These are phyloP conservation scores for Rhabdornis inornatus DNA, from an alignment of 2,113 vertebrate genomes.

Conservation along the genomic window DNA sequence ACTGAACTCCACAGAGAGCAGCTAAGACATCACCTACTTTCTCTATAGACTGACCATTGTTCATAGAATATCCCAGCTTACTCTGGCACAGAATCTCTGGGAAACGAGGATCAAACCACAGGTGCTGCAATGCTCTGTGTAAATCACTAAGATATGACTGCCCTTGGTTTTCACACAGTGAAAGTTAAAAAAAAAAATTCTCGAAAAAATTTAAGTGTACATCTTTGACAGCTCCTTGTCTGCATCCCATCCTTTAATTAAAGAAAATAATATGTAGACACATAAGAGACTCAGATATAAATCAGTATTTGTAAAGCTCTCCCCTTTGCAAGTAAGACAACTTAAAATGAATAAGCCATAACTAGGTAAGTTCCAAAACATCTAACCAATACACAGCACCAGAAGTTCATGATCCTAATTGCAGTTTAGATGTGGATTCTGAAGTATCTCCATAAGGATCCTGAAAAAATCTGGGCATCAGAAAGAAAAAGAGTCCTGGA, in stretches of 20 bases:
- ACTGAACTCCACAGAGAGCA: not conserved
- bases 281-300: not conserved
- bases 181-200: not conserved
- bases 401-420: accelerated
- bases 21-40: not conserved
- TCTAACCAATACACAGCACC: not conserved
- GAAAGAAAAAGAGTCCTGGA: not conserved
- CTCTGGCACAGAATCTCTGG: not conserved
- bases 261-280: not conserved
- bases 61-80: not conserved
- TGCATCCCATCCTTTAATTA: not conserved
- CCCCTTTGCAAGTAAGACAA: not conserved
- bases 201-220: accelerated
- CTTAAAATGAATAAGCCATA: not conserved
- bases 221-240: not conserved
- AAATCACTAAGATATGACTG: not conserved
- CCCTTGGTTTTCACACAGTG: not conserved
- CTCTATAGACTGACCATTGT: too few relatives aligned
- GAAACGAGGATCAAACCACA: not conserved
- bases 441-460: not conserved
- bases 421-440: not conserved
- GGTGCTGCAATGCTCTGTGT: not conserved
- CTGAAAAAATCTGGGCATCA: not conserved
- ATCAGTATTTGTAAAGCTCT: not conserved
- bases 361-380: not conserved